Evolutionary conservation across 1,140 invertebrate genomes (phyloP).

Genomic region (Tenebrio molitor): DNA sequence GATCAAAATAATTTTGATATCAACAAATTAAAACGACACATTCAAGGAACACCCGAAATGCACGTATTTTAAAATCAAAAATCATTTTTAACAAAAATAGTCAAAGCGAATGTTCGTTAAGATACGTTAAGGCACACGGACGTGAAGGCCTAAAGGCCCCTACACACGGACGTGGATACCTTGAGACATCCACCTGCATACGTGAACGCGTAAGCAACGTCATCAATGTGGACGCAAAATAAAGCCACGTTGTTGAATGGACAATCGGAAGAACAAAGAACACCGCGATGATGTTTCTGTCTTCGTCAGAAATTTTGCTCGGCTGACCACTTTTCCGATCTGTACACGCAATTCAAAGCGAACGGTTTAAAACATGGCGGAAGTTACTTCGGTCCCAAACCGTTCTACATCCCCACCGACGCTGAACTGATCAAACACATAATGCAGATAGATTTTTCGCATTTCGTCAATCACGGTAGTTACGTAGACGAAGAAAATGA

Average conservation of each 20-base stretch:
- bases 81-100: too few species aligned
- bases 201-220: too few species aligned
- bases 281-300: too few species aligned
- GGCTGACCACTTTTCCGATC: constrained; percentile 53
- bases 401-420: constrained; percentile 53
- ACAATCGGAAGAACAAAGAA: too few species aligned
- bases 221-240: too few species aligned
- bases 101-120: too few species aligned
- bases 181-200: not conserved
- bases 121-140: not conserved
- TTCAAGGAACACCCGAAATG: too few species aligned
- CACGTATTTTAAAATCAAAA: too few species aligned
- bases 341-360: constrained; percentile 54
- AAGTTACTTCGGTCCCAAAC: constrained; percentile 56
- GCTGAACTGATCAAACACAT: constrained; percentile 71
- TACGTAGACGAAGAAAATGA: constrained; percentile 69
- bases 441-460: constrained; percentile 72
- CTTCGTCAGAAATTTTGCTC: too few species aligned
- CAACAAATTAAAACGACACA: too few species aligned
- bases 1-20: too few species aligned
- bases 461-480: constrained; percentile 71
- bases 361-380: constrained; percentile 57
- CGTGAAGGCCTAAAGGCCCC: not conserved
- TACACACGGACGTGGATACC: not conserved
- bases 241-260: too few species aligned